Evolutionary conservation across 2,113 vertebrate species (phyloP).

Genomic region (Felis catus): F.catus_Fca126_mat1.0 CM031421.1:25578501-25579000

Average conservation of each 20-base stretch:
- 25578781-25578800: neutral
- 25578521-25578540: constrained; percentile 82
- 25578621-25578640: constrained; percentile 76
- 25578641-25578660: constrained; percentile 72
- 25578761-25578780: neutral
- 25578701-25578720: neutral
- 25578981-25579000: neutral
- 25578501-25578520: constrained; percentile 81
- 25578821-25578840: constrained; percentile 38
- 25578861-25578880: constrained; percentile 39
- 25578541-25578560: constrained; percentile 75
- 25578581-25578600: constrained; percentile 83
- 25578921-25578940: neutral
- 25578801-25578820: neutral
- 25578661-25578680: constrained; percentile 56
- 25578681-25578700: constrained; percentile 18
- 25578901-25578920: neutral
- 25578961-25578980: too few species aligned
- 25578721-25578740: neutral
- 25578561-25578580: constrained; percentile 81
- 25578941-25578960: neutral
- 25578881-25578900: neutral
- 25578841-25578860: constrained; percentile 18
- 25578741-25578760: neutral
- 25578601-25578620: constrained; percentile 82